Evolutionary conservation across 2,113 vertebrate genomes (phyloP), one percentile per base, ranked within the genome.

Genomic region (Sylvietta virens): DNA sequence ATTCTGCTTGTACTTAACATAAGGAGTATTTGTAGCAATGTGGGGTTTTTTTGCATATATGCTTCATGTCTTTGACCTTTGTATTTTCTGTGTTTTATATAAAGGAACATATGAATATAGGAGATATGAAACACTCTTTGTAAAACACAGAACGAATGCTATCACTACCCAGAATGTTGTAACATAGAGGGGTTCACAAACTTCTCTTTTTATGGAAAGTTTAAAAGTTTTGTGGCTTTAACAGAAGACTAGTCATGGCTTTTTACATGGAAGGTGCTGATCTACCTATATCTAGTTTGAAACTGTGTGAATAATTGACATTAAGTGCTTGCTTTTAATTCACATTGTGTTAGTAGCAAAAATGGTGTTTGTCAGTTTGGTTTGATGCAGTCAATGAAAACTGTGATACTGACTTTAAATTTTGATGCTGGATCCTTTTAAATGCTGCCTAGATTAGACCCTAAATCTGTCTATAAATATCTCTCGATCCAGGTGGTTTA

Each of bases 381-480:
- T 65, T 91, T 65, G 27, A n/a, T 56, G 10, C 35, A 64, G 23
- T 57, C 19, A 66, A 0, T 54, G 51, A 69, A 86, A 72, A 11
- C 50, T 72, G 15, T 54, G 15, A 45, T 53, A 76, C 1, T n/a
- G 40, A n/a, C 20, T 72, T 60, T 10, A 88, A 39, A 39, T 73
- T 78, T 88, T 66, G 39, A 8, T 73, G 33, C 39, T 53, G 28
- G 2, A 81, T 90, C 39, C 65, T 85, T 72, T 82, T 72, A 93
- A 72, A n/a, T 60, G 16, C 37, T 57, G 18, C 39, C 19, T 64
- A 40, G 60, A 58, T 93, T 92, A 83, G 19, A 39, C 15, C 8
- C 50, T 86, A 61, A 73, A 58, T 92, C 82, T 90, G 58, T 62
- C 67, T 83, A 62, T 73, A 92, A 93, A 70, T 93, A 92, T 62